These are phyloP conservation scores for Drosophila sp. DNA, from an alignment of 1,140 invertebrate species.

Conservation along the genomic window DNA sequence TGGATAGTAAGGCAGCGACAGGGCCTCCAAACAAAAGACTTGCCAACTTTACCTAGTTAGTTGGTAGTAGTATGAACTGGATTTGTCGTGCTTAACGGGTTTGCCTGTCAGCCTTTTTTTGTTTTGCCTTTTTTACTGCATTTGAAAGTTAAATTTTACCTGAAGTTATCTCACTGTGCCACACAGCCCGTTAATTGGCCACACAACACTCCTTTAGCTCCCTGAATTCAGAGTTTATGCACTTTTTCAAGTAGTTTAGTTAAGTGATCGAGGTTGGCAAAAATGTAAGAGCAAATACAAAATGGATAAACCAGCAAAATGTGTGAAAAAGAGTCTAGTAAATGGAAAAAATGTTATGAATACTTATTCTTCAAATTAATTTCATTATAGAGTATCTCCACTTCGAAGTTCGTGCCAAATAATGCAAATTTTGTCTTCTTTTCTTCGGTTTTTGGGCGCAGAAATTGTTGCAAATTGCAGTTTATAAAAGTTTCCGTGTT, in stretches of 20 bases:
- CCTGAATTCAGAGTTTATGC: not conserved
- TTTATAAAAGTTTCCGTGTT: constrained; percentile 78
- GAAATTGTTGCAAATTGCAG: constrained; percentile 77
- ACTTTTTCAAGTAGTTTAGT: not conserved
- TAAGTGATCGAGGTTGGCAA: not conserved
- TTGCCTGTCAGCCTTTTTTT: constrained; percentile 24
- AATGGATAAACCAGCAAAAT: too few species aligned
- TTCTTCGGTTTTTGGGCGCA: constrained; percentile 57
- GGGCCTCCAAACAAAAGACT: constrained; percentile 68
- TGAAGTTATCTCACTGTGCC: constrained; percentile 39
- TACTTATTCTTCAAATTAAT: too few species aligned
- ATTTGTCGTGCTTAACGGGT: constrained; percentile 36
- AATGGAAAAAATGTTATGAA: too few species aligned
- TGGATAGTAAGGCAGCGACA: constrained; percentile 30
- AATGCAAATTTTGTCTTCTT: constrained; percentile 18
- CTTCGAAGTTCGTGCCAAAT: not conserved
- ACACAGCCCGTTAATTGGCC: constrained; percentile 72
- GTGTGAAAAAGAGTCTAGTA: too few species aligned
- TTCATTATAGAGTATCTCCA: not conserved
- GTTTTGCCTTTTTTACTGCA: constrained; percentile 39
- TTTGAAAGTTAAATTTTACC: constrained; percentile 72
- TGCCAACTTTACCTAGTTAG: constrained; percentile 35
- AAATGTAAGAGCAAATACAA: not conserved
- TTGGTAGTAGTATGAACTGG: constrained; percentile 19
- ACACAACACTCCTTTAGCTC: constrained; percentile 55